Evolutionary conservation across 2,888 invertebrate species (phyloP).

Genomic region (Leucophora obtusa): DNA sequence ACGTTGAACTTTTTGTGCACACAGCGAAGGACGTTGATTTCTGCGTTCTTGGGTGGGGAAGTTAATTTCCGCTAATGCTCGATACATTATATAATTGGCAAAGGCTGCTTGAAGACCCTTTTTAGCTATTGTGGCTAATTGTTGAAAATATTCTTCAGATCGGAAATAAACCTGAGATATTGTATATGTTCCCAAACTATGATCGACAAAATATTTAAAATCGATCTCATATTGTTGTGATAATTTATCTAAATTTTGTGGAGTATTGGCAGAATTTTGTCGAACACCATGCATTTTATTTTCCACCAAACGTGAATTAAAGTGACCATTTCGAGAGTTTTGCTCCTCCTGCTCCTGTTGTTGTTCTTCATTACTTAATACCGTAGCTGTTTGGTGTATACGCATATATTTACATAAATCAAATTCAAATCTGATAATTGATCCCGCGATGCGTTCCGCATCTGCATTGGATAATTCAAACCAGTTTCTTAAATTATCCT

Average conservation of each 20-base stretch:
- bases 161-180: slow-evolving; percentile 70
- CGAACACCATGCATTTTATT: slow-evolving; percentile 57
- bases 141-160: slow-evolving; percentile 69
- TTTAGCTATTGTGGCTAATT: slow-evolving; percentile 68
- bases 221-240: slow-evolving; percentile 67
- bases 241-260: slow-evolving; percentile 65
- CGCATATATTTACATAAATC: slow-evolving; percentile 72
- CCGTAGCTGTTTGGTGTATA: slow-evolving; percentile 56
- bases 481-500: slow-evolving; percentile 72
- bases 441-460: slow-evolving; percentile 70
- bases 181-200: slow-evolving; percentile 66
- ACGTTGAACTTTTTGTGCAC: slow-evolving; percentile 68
- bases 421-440: slow-evolving; percentile 73
- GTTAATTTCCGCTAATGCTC: slow-evolving; percentile 68
- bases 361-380: slow-evolving; percentile 19
- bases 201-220: slow-evolving; percentile 72
- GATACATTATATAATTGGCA: slow-evolving; percentile 73
- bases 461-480: slow-evolving; percentile 68
- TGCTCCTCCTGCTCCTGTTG: background rate
- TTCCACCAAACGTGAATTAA: slow-evolving; percentile 58
- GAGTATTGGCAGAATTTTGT: slow-evolving; percentile 48
- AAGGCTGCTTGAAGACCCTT: slow-evolving; percentile 68
- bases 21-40: slow-evolving; percentile 66
- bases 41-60: slow-evolving; percentile 57
- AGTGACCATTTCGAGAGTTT: background rate